Evolutionary conservation across 2,113 vertebrate genomes (phyloP), one percentile per base, ranked within the genome.

Genomic region (Anas platyrhynchos): DNA sequence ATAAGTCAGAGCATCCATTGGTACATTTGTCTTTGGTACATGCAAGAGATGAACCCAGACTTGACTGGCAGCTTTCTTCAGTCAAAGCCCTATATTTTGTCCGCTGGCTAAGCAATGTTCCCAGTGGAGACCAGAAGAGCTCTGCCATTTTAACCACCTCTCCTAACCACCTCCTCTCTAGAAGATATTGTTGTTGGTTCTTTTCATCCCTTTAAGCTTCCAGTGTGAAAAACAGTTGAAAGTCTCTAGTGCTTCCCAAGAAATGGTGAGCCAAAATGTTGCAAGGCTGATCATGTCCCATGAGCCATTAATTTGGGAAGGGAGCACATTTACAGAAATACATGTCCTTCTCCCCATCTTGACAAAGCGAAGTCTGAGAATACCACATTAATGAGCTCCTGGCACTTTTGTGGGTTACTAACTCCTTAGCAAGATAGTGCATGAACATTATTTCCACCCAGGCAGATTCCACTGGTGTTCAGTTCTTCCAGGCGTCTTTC

Each of bases 391-490:
- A 91, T 56, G 88, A 96, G 89, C 58, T 91, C 79, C 83, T 79
- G 73, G 46, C 83, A 85, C 71, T 69, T 91, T 88, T 96, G 69
- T 86, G 89, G 75, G 88, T 98, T 97, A n/a, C 83, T 88, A 94
- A 78, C 55, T 92, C 52, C 91, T 93, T 55, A 34, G 3, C n/a
- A 78, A 96, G 91, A 85, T 96, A 96, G 81, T 74, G 59, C 36
- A 52, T 6, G 5, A 84, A 93, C 90, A 91, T 92, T 95, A 73
- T 90, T 96, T 94, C 89, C 84, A 90, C 25, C 52, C 26, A 46
- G 5, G 86, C 83, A 74, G 75, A 86, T 89, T 96, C 95, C 86
- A 83, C 48, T 26, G 31, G 58, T 73, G 34, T 83, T 85, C 66
- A 91, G 54, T 34, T 96, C 83, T 97, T 85, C 89, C 58, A 88